phyloP scores from a whole-genome alignment of 1,140 invertebrate genomes.

The Pentalonia nigronervosa region DNA sequence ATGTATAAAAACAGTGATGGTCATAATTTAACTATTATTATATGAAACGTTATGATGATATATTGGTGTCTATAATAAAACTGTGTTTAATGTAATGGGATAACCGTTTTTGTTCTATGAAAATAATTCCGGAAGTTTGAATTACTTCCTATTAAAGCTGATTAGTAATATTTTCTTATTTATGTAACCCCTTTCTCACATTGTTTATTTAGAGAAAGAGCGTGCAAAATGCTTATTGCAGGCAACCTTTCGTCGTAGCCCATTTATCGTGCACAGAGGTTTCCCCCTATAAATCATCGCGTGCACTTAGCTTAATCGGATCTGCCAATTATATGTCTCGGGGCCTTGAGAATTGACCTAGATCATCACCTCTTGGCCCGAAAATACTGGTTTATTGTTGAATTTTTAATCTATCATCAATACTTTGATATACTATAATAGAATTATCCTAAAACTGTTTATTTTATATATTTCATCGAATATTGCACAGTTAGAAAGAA shows the following conservation, averaged over 20 bases:
- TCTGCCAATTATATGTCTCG: conserved; percentile 3
- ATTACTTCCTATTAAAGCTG: background rate
- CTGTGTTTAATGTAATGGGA: background rate
- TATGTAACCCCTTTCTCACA: background rate
- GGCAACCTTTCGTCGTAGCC: conserved; percentile 22
- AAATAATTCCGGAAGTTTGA: background rate
- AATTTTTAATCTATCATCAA: background rate
- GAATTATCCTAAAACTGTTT: background rate
- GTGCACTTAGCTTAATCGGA: conserved; percentile 40
- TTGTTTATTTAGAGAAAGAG: conserved; percentile 1
- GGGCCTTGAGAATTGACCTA: background rate
- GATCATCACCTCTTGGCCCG: background rate
- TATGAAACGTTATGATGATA: background rate
- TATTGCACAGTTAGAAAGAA: background rate
- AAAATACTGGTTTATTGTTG: background rate
- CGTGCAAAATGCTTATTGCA: background rate
- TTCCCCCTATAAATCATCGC: conserved; percentile 1
- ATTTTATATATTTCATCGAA: background rate
- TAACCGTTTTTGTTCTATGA: background rate
- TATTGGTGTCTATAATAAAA: conserved; percentile 20
- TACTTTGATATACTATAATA: background rate
- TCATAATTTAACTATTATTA: background rate
- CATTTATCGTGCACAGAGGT: conserved; percentile 2
- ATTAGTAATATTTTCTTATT: conserved; percentile 31
- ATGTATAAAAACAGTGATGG: background rate